Base-by-base conservation (phyloP, 64 coral and sea anemone genomes). In the Montipora efflorescens region DNA sequence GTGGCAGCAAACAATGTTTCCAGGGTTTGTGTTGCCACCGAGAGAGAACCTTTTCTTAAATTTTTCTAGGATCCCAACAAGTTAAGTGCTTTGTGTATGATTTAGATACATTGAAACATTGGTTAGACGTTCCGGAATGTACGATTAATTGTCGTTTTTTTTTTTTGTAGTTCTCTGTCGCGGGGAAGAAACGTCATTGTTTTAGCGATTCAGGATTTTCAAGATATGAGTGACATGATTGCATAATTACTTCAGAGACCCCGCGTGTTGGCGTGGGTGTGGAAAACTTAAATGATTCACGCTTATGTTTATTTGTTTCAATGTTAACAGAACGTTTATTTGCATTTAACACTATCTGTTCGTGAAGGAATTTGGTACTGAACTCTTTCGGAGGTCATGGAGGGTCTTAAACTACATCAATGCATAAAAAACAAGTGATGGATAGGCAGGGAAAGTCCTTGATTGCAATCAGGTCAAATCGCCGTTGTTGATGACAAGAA, bases 361-460 rank as follows among this genome's bases (percentile, higher is more conserved):
- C 76, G 76, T 78, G 76, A 78, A 18, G 76, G 76, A 78, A 78
- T 78, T 78, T 14, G 61, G 9, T 64, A 64, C 13, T 64, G 13
- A 12, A 64, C 14, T 12, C 61, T 64, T 64, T 64, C 14, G 61
- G 78, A 53, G 53, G 19, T n/a, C 49, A 25, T 23, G 22, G 23
- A 74, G 23, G 23, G 70, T 25, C 7, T 74, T 25, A 74, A 76
- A 76, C 4, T 44, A 9, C 43, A 47, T 12, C 7, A 28, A 23
- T 8, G 8, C 71, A 23, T 43, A 8, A 20, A 28, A 74, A 6
- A 23, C 5, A 23, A 74, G n/a, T 0, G 22, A 8, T 9, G 23
- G 14, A 64, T 64, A 64, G 61, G 0, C 61, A 16, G 61, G 52
- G 10, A 55, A 55, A 4, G 13, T 64, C 14, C 61, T 12, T 64